Base-by-base conservation (phyloP, 2,113 vertebrate species). In the Tretioscincus oriximinensis region DNA sequence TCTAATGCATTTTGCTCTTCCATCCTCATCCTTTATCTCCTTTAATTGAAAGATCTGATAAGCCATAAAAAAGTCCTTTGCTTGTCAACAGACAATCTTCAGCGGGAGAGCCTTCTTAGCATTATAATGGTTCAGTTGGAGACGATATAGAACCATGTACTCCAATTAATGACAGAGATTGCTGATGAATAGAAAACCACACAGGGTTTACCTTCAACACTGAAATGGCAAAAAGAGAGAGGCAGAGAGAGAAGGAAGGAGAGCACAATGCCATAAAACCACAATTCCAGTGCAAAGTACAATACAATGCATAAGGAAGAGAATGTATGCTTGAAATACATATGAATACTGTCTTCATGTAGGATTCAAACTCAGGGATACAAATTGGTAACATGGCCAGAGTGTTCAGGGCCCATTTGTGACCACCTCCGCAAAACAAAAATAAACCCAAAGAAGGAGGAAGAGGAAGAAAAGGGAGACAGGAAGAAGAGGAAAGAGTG, bases 401-500 rank as follows among this genome's bases (percentile, higher is more conserved):
- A 45, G 65, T 0, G 0, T 69, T 60, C 6, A 12, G 64, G 82
- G 28, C 76, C 73, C 41, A 2, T 45, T 71, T 64, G 28, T 51
- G 41, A 84, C 67, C 76, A 8, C 66, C 77, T 80, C 22, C n/a
- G 4, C 64, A 81, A 49, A 81, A n/a, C 54, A 58, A 20, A 78
- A 14, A 9, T n/a, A n/a, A 68, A 20, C 5, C 12, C 31, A 45
- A 5, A 5, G 35, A 41, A 41, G 35, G n/a, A 41, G 35, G 35
- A 41, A 41, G 35, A 41, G 35, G 35, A 41, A 41, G 35, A n/a
- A n/a, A n/a, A n/a, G n/a, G n/a, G n/a, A n/a, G n/a, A n/a, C n/a
- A n/a, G n/a, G n/a, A n/a, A n/a, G n/a, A 82, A 58, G n/a, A 75
- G n/a, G 63, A 85, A 73, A 3, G 1, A 18, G 26, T 79, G 82